Evolutionary conservation across 2,113 vertebrate genomes (phyloP).

Genomic region (Pitta sordida): DNA sequence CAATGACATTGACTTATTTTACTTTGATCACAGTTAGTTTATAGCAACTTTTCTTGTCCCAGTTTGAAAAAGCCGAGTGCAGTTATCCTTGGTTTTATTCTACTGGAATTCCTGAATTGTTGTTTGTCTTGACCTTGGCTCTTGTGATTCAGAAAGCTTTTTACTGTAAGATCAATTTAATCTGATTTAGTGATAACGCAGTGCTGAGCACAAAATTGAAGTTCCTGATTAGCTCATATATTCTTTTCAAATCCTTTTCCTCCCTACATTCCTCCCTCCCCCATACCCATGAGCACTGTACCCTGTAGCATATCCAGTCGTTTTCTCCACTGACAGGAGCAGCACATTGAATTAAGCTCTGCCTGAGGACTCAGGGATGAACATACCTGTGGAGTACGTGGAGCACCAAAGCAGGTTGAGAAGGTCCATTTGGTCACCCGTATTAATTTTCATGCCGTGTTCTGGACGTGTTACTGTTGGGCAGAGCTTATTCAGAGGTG

Average conservation of each 20-base stretch:
- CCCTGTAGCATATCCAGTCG: background rate
- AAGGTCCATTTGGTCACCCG: background rate
- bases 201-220: constrained; percentile 3
- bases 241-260: background rate
- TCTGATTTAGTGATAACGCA: constrained; percentile 16
- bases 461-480: background rate
- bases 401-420: background rate
- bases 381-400: background rate
- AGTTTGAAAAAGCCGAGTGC: background rate
- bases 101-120: background rate
- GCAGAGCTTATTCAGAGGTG: background rate
- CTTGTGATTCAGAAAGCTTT: background rate
- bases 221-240: constrained; percentile 16
- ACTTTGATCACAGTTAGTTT: background rate
- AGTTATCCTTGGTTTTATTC: background rate
- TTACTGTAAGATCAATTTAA: constrained; percentile 5
- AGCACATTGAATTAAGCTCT: background rate
- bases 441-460: background rate
- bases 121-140: constrained; percentile 32
- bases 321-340: background rate
- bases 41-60: background rate
- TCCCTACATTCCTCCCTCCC: background rate
- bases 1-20: background rate
- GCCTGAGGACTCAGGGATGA: background rate
- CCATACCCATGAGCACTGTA: background rate